phyloP scores from a whole-genome alignment of 2,888 invertebrate genomes.

The Drosophila paranaensis region DNA sequence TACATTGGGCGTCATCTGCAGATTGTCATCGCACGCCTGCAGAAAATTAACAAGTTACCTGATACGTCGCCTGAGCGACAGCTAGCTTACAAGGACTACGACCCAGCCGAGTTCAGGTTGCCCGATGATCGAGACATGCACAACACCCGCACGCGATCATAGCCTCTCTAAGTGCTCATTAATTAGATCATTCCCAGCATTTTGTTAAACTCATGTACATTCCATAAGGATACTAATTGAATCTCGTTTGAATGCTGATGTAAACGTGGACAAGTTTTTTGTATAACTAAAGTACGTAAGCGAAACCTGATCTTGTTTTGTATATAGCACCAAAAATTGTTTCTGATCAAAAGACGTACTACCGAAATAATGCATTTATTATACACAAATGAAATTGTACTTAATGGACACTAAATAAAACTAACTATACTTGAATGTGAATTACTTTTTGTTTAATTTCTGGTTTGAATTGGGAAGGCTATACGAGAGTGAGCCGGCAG shows the following conservation, averaged over 20 bases:
- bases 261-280: constrained; percentile 11
- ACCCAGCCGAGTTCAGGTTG: constrained; percentile 82
- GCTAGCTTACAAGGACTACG: constrained; percentile 82
- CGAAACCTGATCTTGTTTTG: constrained; percentile 50
- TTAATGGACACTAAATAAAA: constrained; percentile 49
- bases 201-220: constrained; percentile 9
- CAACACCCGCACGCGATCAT: constrained; percentile 57
- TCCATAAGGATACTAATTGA: constrained; percentile 14
- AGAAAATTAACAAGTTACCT: constrained; percentile 82
- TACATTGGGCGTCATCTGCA: constrained; percentile 95
- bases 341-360: constrained; percentile 39
- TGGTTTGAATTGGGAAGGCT: not conserved
- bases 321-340: constrained; percentile 51
- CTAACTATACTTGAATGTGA: constrained; percentile 51
- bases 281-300: constrained; percentile 53
- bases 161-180: constrained; percentile 37
- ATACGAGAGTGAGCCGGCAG: too few species aligned
- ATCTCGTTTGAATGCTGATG: constrained; percentile 9
- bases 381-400: constrained; percentile 51
- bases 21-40: constrained; percentile 88
- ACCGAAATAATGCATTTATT: constrained; percentile 51
- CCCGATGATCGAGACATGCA: constrained; percentile 31
- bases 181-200: not conserved
- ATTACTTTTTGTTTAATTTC: not conserved
- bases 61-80: constrained; percentile 81